These are phyloP conservation scores for Prosopocoilus inquinatus DNA, from an alignment of 2,888 invertebrate genomes.

Conservation along the genomic window DNA sequence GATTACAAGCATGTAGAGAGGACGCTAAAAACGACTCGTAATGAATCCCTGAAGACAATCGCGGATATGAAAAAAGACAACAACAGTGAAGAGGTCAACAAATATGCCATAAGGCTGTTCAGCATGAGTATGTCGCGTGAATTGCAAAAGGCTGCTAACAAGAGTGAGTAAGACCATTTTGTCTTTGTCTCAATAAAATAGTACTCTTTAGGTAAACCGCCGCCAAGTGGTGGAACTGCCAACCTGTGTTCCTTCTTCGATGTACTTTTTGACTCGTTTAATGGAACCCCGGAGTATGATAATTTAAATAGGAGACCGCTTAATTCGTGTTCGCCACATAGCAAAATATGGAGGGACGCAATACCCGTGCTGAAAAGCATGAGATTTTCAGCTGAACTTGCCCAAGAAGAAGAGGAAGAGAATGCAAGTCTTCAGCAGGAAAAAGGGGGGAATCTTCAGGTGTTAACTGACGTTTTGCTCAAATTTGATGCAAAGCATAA, in stretches of 20 bases:
- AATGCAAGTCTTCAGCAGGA: too few relatives aligned
- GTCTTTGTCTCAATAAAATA: neutral
- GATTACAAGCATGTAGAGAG: neutral
- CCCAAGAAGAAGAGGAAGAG: too few relatives aligned
- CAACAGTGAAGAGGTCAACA: neutral
- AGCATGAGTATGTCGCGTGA: constrained; percentile 8
- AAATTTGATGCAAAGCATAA: too few relatives aligned
- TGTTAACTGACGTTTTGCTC: too few relatives aligned
- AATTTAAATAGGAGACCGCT: constrained; percentile 12
- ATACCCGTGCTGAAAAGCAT: constrained; percentile 2
- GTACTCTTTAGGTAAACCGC: neutral
- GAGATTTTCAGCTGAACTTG: neutral
- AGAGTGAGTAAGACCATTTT: constrained; percentile 4
- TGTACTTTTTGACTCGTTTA: constrained; percentile 12
- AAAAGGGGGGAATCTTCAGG: too few relatives aligned
- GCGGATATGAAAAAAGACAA: too few relatives aligned
- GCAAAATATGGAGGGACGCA: constrained; percentile 3
- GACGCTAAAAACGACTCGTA: neutral
- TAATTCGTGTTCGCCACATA: constrained; percentile 3
- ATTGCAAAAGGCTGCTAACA: constrained; percentile 1
- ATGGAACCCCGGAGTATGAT: neutral
- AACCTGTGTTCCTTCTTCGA: constrained; percentile 12
- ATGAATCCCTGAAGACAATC: too few relatives aligned
- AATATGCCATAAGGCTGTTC: constrained; percentile 12
- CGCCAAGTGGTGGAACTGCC: constrained; percentile 8